A percentile compares a stretch with the other conserved stretches of the same genome.
These are phyloP conservation scores for Coregonus sp. DNA, from an alignment of 2,797 vertebrate genomes.

Conservation along the genomic window DNA sequence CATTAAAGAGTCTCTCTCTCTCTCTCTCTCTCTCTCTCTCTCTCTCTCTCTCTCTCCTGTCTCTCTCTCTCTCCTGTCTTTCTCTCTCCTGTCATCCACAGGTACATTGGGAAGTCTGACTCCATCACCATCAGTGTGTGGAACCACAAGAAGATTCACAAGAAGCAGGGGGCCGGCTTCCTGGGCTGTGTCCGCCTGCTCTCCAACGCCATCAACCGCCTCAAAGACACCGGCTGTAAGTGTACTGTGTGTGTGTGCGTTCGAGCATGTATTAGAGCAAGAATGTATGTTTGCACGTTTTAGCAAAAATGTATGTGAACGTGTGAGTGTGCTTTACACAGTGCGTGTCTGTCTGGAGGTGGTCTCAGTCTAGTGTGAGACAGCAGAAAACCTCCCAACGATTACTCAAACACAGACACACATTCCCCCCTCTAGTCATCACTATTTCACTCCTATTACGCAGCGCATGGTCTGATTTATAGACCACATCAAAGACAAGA, in stretches of 20 bases:
- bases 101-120: conserved; percentile 84
- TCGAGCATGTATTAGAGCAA: not conserved
- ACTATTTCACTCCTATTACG: not conserved
- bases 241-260: conserved; percentile 30
- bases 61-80: not conserved
- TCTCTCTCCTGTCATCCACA: not conserved
- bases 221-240: conserved; percentile 89
- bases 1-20: not conserved
- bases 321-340: not conserved
- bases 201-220: conserved; percentile 84
- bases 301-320: not conserved
- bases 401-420: conserved; percentile 12
- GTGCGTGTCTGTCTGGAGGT: not conserved
- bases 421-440: not conserved
- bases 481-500: conserved; percentile 7
- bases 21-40: conserved; percentile 11
- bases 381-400: not conserved
- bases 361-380: not conserved
- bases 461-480: not conserved
- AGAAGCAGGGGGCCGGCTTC: conserved; percentile 87
- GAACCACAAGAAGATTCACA: conserved; percentile 89
- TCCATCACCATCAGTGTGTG: conserved; percentile 87
- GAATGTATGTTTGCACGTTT: not conserved
- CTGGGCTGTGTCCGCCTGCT: conserved; percentile 85
- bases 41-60: not conserved